Percentiles rank a stretch among this genome's conserved stretches.
Evolutionary conservation across 2,113 vertebrate species (phyloP).

Genomic region (Oophaga pumilio): DNA sequence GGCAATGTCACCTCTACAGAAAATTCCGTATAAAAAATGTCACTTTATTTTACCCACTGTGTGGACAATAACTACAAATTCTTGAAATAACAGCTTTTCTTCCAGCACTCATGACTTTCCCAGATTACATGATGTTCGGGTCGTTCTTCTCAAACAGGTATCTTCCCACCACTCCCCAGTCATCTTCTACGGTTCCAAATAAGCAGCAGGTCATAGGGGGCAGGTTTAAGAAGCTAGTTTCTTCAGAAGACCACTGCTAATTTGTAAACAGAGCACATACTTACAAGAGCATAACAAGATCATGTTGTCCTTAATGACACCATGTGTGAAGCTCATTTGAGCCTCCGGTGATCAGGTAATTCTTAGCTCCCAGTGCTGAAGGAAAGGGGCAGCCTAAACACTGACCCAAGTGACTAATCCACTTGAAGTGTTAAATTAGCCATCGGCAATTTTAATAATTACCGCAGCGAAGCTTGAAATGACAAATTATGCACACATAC

Average conservation of each 20-base stretch:
- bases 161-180: constrained; percentile 22
- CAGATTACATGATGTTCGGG: background rate
- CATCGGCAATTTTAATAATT: constrained; percentile 36
- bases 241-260: constrained; percentile 29
- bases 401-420: constrained; percentile 39
- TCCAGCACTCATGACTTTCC: constrained; percentile 4
- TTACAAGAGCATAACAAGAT: constrained; percentile 48
- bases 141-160: constrained; percentile 25
- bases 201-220: constrained; percentile 23
- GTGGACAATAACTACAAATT: background rate
- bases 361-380: constrained; percentile 26
- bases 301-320: constrained; percentile 51
- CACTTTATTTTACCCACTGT: background rate
- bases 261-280: constrained; percentile 50
- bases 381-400: constrained; percentile 3
- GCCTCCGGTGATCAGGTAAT: constrained; percentile 45
- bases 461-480: constrained; percentile 12
- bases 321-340: constrained; percentile 51
- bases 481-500: constrained; percentile 25
- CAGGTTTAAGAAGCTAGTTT: constrained; percentile 33
- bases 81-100: background rate
- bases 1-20: background rate
- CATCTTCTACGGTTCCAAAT: constrained; percentile 2
- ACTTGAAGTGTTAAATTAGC: constrained; percentile 42
- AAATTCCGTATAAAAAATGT: background rate